Evolutionary conservation across 2,113 vertebrate genomes (phyloP), one percentile per base, ranked within the genome.

Genomic region (Pseudolaguvia tuberculata): DNA sequence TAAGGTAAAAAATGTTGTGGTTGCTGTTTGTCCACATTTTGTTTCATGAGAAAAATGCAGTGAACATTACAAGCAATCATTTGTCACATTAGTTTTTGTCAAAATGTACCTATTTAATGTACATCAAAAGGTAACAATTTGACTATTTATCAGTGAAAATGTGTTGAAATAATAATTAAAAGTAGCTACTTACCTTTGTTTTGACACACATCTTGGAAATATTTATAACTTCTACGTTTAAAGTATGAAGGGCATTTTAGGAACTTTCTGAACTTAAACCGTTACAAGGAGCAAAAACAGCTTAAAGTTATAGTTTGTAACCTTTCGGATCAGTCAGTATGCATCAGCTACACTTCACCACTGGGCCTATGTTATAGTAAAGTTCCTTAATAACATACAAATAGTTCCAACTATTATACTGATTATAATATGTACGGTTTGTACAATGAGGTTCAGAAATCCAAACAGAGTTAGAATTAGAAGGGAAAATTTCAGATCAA

Each of bases 11-110:
- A 88, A 92, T 91, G 91, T 88, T 76, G 88, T 79, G 86, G 86
- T 89, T 86, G 88, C 89, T 85, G 91, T 91, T 91, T 88, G 86
- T 87, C 89, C 80, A 84, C 90, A 90, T 92, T 85, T 73, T 76
- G 72, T 75, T 25, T 80, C 82, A 72, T 77, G 18, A 35, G 23
- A 8, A 75, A 47, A 80, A 68, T 59, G 63, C 10, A 31, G 20
- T 15, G 29, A 61, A 68, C 25, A 20, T 42, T 78, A 29, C 52
- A 4, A 21, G 13, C 31, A 42, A 76, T 47, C 48, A 52, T 5
- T 47, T 53, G 12, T 45, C 42, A 53, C 57, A 53, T 20, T 58
- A 27, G 2, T 21, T 17, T 21, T 66, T 59, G 51, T 51, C 12
- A 4, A 39, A 75, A 58, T 13, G 3, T 58, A 25, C 27, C 27